These are phyloP conservation scores for Pseudeuparius sepicola DNA, from an alignment of 2,888 invertebrate species.

Conservation along the genomic window DNA sequence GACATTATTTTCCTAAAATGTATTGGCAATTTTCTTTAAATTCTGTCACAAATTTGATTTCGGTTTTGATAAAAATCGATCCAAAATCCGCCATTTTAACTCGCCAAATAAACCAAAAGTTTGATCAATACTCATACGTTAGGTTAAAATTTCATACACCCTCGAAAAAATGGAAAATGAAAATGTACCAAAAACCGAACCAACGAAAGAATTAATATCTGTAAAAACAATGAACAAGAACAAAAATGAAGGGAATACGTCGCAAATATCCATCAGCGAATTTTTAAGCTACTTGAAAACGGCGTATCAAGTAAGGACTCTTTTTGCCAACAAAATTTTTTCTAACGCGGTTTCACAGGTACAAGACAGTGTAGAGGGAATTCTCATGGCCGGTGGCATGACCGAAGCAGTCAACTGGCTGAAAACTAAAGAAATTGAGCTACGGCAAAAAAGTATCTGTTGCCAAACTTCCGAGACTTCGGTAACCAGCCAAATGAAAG, in stretches of 20 bases:
- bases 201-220: slow-evolving; percentile 1
- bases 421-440: slow-evolving; percentile 39
- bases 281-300: slow-evolving; percentile 65
- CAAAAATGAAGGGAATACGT: slow-evolving; percentile 24
- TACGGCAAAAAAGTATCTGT: slow-evolving; percentile 29
- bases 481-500: slow-evolving; percentile 9
- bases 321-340: too few species aligned
- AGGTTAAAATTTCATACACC: too few species aligned
- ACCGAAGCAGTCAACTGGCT: slow-evolving; percentile 44
- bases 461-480: slow-evolving; percentile 29
- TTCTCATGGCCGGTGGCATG: slow-evolving; percentile 38
- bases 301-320: slow-evolving; percentile 52
- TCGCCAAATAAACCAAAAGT: too few species aligned
- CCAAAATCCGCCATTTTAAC: too few species aligned
- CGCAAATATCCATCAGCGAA: slow-evolving; percentile 57
- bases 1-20: too few species aligned
- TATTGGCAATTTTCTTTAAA: too few species aligned
- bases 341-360: slow-evolving; percentile 31
- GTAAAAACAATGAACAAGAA: not conserved
- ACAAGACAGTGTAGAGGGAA: slow-evolving; percentile 40
- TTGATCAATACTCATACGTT: too few species aligned
- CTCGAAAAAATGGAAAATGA: too few species aligned
- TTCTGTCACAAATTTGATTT: too few species aligned
- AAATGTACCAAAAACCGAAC: too few species aligned
- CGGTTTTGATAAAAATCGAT: too few species aligned